Conservation (phyloP, 2,888 invertebrate genomes). For the Amiota mariae region DNA sequence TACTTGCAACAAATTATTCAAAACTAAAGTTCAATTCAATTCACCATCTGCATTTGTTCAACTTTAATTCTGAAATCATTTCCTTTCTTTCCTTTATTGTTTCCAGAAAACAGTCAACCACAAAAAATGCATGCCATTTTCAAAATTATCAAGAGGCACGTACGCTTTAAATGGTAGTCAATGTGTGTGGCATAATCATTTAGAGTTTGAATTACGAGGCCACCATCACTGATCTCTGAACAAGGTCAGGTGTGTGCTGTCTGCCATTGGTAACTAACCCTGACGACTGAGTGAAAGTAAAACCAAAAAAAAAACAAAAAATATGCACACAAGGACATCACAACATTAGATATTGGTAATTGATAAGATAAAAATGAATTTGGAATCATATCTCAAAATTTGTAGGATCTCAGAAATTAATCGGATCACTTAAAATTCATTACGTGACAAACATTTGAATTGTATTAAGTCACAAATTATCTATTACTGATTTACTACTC, state of each 20-base stretch:
- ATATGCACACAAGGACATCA: slow-evolving; percentile 2
- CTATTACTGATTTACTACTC: background rate
- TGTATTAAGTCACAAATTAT: background rate
- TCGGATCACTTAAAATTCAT: slow-evolving; percentile 12
- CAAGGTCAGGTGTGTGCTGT: slow-evolving; percentile 27
- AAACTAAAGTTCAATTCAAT: background rate
- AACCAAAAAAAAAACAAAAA: too few relatives aligned
- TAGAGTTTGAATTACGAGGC: slow-evolving; percentile 61
- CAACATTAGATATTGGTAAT: background rate
- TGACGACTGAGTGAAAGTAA: background rate
- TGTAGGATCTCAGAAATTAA: background rate
- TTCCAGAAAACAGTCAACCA: slow-evolving; percentile 18
- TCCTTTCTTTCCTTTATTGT: slow-evolving; percentile 40
- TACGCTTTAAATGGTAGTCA: slow-evolving; percentile 32
- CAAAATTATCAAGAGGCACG: slow-evolving; percentile 52
- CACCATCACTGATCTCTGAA: slow-evolving; percentile 17
- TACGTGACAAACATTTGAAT: background rate
- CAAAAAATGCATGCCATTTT: slow-evolving; percentile 58
- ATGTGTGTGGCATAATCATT: slow-evolving; percentile 58
- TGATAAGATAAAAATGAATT: background rate
- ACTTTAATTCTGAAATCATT: slow-evolving; percentile 40
- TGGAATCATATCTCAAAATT: background rate
- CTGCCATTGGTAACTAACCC: background rate
- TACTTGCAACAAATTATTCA: too few relatives aligned
- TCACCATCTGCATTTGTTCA: background rate